Percentiles rank a stretch among this genome's conserved stretches.
These are phyloP conservation scores for Microdon myrmicae DNA, from an alignment of 2,888 invertebrate genomes.

Conservation along the genomic window DNA sequence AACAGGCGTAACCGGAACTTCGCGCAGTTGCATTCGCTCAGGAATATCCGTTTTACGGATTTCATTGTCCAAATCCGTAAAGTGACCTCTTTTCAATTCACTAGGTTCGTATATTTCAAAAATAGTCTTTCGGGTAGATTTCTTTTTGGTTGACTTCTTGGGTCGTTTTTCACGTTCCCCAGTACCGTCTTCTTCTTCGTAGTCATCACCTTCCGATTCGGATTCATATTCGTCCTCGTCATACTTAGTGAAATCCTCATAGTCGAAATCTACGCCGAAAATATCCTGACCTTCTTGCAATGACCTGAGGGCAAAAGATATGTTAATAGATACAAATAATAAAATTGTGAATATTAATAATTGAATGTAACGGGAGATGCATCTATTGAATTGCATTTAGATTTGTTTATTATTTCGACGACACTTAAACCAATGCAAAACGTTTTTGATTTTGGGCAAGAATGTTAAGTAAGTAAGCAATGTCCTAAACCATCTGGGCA, in stretches of 20 bases:
- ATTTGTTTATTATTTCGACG: not conserved
- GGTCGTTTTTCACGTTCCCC: constrained; percentile 73
- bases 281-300: constrained; percentile 98
- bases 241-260: constrained; percentile 88
- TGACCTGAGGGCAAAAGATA: constrained; percentile 70
- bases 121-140: constrained; percentile 84
- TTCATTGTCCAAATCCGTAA: constrained; percentile 92
- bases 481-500: no score
- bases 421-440: no score
- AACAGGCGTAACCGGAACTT: constrained; percentile 85
- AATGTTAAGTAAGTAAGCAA: no score
- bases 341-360: no score
- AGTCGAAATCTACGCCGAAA: constrained; percentile 99
- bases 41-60: constrained; percentile 89
- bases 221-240: constrained; percentile 85
- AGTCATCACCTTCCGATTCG: constrained; percentile 78
- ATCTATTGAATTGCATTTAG: constrained; percentile 1
- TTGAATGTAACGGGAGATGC: no score
- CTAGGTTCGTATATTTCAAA: constrained; percentile 97
- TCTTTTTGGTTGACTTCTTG: constrained; percentile 81
- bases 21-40: constrained; percentile 91
- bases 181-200: constrained; percentile 81
- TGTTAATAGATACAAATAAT: no score
- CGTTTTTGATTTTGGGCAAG: no score
- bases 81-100: constrained; percentile 94